Base-by-base conservation (phyloP, 2,888 invertebrate genomes). In the Caradrina clavipalpis region DNA sequence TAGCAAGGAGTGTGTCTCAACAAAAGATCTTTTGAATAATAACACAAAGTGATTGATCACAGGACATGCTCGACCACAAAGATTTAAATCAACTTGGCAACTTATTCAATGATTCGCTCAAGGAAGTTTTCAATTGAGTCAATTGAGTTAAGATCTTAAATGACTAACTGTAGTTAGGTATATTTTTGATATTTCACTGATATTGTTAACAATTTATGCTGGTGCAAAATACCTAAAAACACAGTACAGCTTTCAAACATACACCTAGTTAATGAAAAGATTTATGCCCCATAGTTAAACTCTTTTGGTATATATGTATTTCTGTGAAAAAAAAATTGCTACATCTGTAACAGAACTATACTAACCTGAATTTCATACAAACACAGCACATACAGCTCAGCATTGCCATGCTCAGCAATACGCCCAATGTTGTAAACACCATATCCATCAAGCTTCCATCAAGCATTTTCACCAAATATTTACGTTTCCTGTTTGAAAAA, bases 281-380 rank as follows among this genome's bases (percentile, higher is more conserved):
- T 17, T 45, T 17, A 13, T 13, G 11, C 13, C 3, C 39, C 11
- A 39, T 45, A 17, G 0, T 45, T 4, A 1, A 5, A 4, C 15
- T 45, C 5, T 17, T 45, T 15, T 45, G 5, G 5, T 45, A 45
- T 2, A 45, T 45, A 3, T 26, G 26, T 26, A 45, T 45, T 2
- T 15, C 45, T 45, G 45, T 17, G 17, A 45, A 17, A 45, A 5
- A 17, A 1, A 5, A 17, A 5, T 6, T 17, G 45, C 3, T 45
- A 45, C 19, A 66, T 49, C 21, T 39, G 19, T 19, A 47, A 15
- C 8, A 45, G 2, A 62, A 56, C 6, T 13, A 21, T 72, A 82
- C 85, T 86, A 76, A 94, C 94, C 93, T 93, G 50, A 89, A 80
- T 66, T 92, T 93, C 85, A 94, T 94, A 73, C 88, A 93, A 3